Base-by-base conservation (phyloP, 2,888 invertebrate species). In the Trichogramma dendrolimi region DNA sequence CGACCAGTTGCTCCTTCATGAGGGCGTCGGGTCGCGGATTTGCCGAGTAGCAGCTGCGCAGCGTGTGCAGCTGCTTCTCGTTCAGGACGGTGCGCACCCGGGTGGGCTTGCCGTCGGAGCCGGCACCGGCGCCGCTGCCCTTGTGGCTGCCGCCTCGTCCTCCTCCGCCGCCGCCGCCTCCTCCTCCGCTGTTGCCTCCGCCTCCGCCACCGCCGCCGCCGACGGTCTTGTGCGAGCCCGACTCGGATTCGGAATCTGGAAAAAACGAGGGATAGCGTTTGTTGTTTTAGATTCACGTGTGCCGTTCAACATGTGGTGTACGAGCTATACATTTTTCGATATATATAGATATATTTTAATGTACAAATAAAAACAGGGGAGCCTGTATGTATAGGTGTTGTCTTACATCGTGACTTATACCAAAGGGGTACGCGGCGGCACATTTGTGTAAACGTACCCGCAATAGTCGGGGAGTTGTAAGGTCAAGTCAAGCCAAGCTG, bases 1-100 rank as follows among this genome's bases (percentile, higher is more conserved):
- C 98, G 49, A 97, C 97, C 67, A 99, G 86, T 80, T 98, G 97
- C 80, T 99, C 99, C 83, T 99, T 99, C 94, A 97, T 96, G 66
- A 98, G 86, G 48, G 99, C 98, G 82, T 99, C 99, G 47, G 99
- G 99, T 57, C 99, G 85, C 62, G 98, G 96, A 82, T 99, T 99
- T 61, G 96, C 95, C 63, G 91, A 91, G 83, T 99, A 99, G 81
- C 97, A 98, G 66, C 96, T 96, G 82, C 97, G 87, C 72, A 99
- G 84, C 6, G 97, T 99, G 81, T 96, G 96, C 71, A 99, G 84
- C 80, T 99, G 99, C 80, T 96, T 96, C 81, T 99, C 99, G 81
- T 97, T 99, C 65, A 99, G 87, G 46, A 99, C 99, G 4, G 99
- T 99, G 68, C 99, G 87, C 61, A 99, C 97, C 71, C 99, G 84